phyloP scores from a whole-genome alignment of 1,140 invertebrate species.

The Amphibalanus amphitrite region DNA sequence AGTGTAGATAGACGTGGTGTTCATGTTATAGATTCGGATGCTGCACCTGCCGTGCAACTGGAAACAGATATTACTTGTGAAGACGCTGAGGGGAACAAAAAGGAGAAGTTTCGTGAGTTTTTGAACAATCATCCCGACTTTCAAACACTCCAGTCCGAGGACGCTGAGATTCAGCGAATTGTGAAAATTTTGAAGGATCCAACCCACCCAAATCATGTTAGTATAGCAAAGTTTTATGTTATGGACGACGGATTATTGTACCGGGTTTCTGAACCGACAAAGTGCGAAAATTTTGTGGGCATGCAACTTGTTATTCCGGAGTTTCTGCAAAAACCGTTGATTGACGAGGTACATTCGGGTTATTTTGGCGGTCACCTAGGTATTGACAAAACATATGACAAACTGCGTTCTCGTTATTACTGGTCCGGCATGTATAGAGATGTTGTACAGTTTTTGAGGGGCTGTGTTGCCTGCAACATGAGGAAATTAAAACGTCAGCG shows the following conservation, averaged over 20 bases:
- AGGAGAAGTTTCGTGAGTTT: not conserved
- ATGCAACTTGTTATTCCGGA: not conserved
- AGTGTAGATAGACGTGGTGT: too few species aligned
- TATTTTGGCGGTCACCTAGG: not conserved
- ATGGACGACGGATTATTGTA: not conserved
- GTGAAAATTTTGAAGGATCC: not conserved
- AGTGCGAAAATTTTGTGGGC: not conserved
- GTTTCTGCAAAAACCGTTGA: not conserved
- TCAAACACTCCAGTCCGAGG: not conserved
- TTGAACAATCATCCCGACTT: not conserved
- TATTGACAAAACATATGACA: not conserved
- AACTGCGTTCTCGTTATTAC: not conserved
- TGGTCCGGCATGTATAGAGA: not conserved
- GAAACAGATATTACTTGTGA: too few species aligned
- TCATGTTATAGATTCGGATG: too few species aligned
- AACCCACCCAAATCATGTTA: not conserved
- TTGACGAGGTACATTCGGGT: not conserved
- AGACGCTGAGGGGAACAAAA: not conserved
- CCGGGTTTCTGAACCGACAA: not conserved
- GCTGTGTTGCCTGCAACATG: not conserved
- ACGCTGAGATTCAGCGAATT: not conserved
- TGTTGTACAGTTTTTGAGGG: not conserved
- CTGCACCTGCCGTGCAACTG: too few species aligned
- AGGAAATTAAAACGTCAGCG: not conserved
- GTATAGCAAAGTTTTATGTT: not conserved